A percentile compares a stretch with the other conserved stretches of the same genome.
These are phyloP conservation scores for Seladonia tumulorum DNA, from an alignment of 2,888 invertebrate genomes.

Conservation along the genomic window DNA sequence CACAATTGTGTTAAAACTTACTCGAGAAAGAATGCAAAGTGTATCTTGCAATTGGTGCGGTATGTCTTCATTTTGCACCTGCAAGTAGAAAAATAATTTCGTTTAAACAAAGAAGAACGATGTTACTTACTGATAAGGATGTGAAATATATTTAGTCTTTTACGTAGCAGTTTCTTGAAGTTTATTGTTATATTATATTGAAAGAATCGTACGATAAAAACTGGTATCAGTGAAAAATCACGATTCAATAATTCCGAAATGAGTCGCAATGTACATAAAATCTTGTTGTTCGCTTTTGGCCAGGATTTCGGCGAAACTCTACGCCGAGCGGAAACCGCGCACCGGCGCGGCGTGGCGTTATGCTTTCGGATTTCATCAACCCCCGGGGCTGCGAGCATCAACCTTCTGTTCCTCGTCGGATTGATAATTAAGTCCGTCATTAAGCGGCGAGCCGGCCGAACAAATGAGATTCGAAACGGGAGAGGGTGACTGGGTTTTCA, in stretches of 20 bases:
- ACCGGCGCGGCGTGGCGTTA: background rate
- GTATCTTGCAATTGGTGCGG: too few relatives aligned
- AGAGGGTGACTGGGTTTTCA: conserved; percentile 46
- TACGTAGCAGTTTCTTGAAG: too few relatives aligned
- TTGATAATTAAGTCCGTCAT: conserved; percentile 33
- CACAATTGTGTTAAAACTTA: too few relatives aligned
- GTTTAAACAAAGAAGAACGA: too few relatives aligned
- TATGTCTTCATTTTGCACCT: background rate
- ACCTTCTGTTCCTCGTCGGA: background rate
- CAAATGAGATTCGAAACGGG: conserved; percentile 30
- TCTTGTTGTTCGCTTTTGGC: background rate
- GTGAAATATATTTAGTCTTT: too few relatives aligned
- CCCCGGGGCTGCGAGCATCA: conserved; percentile 11
- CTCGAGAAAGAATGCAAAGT: too few relatives aligned
- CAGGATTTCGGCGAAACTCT: background rate
- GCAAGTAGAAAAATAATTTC: background rate
- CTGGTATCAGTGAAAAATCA: too few relatives aligned
- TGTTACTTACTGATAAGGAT: too few relatives aligned
- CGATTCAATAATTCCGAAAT: background rate
- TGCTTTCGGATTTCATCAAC: conserved; percentile 16
- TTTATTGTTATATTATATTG: too few relatives aligned
- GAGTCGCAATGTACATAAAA: background rate
- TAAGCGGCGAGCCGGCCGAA: conserved; percentile 12
- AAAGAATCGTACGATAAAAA: too few relatives aligned
- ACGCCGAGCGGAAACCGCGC: background rate